Percentiles rank a stretch among this genome's conserved stretches.
Evolutionary conservation across 2,888 invertebrate genomes (phyloP).

Genomic region (Helicoverpa assulta): DNA sequence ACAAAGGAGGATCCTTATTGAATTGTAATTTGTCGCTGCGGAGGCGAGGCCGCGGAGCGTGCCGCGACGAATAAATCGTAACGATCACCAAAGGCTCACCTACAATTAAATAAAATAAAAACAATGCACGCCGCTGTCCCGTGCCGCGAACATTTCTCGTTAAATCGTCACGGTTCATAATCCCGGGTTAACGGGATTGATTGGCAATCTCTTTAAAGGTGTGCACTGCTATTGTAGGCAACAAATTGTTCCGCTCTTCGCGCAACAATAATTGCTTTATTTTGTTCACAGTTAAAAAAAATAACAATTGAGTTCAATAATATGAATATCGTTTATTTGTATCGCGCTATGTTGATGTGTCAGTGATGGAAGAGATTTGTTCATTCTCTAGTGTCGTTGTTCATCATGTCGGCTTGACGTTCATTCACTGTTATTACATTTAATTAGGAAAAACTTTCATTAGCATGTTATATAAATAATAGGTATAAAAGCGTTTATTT

Average conservation of each 20-base stretch:
- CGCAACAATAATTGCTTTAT: conserved; percentile 58
- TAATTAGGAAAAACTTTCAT: too few relatives aligned
- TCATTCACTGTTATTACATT: too few relatives aligned
- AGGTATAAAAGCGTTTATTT: too few relatives aligned
- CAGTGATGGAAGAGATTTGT: neutral
- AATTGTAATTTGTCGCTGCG: conserved; percentile 40
- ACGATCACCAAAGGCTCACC: conserved; percentile 54
- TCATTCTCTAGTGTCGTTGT: too few relatives aligned
- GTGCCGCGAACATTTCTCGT: conserved; percentile 67
- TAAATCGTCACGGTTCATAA: conserved; percentile 76
- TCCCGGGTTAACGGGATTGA: conserved; percentile 65
- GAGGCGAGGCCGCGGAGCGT: conserved; percentile 38
- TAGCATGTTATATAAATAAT: too few relatives aligned
- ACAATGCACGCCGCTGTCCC: conserved; percentile 41
- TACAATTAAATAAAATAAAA: conserved; percentile 63
- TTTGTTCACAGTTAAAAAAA: conserved; percentile 42
- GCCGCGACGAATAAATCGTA: conserved; percentile 41
- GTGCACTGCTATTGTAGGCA: conserved; percentile 58
- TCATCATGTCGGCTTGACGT: too few relatives aligned
- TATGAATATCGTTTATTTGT: conserved; percentile 14
- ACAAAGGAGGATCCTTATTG: conserved; percentile 30
- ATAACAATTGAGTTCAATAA: conserved; percentile 30
- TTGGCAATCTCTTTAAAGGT: conserved; percentile 64
- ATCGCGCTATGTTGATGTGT: neutral
- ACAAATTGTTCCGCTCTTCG: conserved; percentile 62